These are phyloP conservation scores for Emys orbicularis DNA, from an alignment of 2,797 vertebrate species.

Conservation along the genomic window DNA sequence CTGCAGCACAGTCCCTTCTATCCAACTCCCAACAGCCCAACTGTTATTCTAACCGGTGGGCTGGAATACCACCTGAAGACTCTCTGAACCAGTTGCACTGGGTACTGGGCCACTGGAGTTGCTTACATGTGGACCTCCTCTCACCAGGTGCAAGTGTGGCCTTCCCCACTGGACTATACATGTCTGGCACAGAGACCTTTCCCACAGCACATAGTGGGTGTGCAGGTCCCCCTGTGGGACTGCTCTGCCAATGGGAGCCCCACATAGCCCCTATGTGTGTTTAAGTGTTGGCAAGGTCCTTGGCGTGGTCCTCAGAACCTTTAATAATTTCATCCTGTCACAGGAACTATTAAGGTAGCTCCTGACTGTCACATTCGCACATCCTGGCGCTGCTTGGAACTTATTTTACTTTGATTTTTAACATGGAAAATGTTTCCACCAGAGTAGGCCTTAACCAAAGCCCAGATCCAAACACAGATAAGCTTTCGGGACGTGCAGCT, in stretches of 20 bases:
- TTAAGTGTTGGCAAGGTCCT: background rate
- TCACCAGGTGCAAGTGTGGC: background rate
- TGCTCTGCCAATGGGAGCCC: background rate
- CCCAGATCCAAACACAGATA: background rate
- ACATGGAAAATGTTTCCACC: background rate
- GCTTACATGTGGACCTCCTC: too few relatives aligned
- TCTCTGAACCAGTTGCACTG: background rate
- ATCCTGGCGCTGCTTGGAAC: background rate
- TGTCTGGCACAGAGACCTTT: background rate
- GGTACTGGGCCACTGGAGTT: background rate
- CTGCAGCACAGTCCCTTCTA: background rate
- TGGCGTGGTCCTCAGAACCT: background rate
- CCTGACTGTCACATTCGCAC: background rate
- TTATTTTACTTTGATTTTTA: background rate
- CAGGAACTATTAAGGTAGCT: background rate
- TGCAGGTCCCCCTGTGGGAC: background rate
- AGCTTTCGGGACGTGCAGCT: background rate
- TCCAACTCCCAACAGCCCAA: background rate
- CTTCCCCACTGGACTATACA: rapidly evolving
- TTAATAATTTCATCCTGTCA: background rate
- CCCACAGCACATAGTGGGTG: background rate
- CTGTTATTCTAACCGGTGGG: background rate
- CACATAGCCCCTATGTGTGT: background rate
- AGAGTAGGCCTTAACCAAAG: background rate
- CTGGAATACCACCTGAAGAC: background rate